Base-by-base conservation (phyloP, 2,797 vertebrate genomes). In the Vipera latastei region DNA sequence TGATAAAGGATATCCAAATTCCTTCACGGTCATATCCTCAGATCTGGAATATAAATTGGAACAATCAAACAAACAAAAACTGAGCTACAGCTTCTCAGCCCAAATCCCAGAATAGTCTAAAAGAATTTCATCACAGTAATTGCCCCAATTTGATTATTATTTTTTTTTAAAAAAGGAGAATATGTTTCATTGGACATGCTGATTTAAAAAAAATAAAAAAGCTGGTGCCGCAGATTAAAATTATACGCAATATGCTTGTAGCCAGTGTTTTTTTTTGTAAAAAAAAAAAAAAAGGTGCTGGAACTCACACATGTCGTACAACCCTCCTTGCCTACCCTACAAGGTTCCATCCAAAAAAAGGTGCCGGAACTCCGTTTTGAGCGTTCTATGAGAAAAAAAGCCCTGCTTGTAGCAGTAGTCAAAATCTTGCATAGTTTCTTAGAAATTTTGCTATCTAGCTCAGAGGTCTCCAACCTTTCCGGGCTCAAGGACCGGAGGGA, bases 131-230 rank as follows among this genome's bases (percentile, higher is more conserved):
- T 69, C 59, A 9, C 9, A 86, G 32, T 26, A 18, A 85, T 91
- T 90, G 93, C 53, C 92, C 90, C 60, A 86, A 38, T 20, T 59
- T 0, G 88, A 92, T 63, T 0, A n/a, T n/a, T n/a, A n/a, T 44
- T 44, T 44, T 83, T 95, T 87, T 88, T 53, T 2, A 48, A 48
- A 14, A 93, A 93, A 93, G 22, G 69, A 90, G 63, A 88, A 59
- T 89, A 38, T 32, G 91, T 65, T 53, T 90, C 32, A 83, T 57
- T 38, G 38, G 61, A 60, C 32, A 90, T 9, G 20, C 51, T 83
- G 73, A 48, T 83, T 83, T 11, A 2, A 83, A 83, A 83, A 44
- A 6, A 92, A 91, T 93, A 61, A 0, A 0, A 2, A 44, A 88
- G 4, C 0, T 91, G 51, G 20, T 4, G 73, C 60, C 1, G 48